Percentiles rank a stretch among this genome's conserved stretches.
Conservation (phyloP, 2,888 invertebrate genomes). For the Apamea sordens region DNA sequence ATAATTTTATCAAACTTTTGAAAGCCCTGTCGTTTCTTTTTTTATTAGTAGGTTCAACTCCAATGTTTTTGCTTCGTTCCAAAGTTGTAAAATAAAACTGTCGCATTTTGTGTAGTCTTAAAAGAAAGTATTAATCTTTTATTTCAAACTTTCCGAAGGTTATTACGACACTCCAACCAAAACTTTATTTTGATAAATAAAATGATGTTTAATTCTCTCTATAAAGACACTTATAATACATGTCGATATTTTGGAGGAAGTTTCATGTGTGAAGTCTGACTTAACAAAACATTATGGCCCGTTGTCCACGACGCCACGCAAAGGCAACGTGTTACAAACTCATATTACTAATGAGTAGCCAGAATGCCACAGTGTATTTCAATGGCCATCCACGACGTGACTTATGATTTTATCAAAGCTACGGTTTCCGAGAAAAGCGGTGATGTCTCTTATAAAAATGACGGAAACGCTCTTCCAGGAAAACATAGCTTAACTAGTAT, state of each 20-base stretch:
- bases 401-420: no score
- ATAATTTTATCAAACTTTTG: constrained; percentile 45
- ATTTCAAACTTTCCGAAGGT: constrained; percentile 7
- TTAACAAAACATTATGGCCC: background rate
- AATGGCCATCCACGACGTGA: no score
- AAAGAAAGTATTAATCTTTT: constrained; percentile 13
- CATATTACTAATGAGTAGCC: background rate
- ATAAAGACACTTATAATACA: background rate
- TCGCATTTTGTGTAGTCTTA: constrained; percentile 11
- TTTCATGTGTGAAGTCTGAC: background rate
- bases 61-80: background rate
- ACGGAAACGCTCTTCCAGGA: no score
- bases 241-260: no score
- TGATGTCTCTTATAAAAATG: no score
- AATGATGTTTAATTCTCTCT: background rate
- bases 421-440: no score
- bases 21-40: constrained; percentile 19
- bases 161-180: background rate
- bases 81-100: constrained; percentile 38
- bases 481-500: no score
- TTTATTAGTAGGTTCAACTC: background rate
- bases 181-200: background rate
- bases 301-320: background rate
- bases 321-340: background rate
- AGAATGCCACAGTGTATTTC: no score